phyloP scores from a whole-genome alignment of 2,797 vertebrate species.

The Sphenodon punctatus region DNA sequence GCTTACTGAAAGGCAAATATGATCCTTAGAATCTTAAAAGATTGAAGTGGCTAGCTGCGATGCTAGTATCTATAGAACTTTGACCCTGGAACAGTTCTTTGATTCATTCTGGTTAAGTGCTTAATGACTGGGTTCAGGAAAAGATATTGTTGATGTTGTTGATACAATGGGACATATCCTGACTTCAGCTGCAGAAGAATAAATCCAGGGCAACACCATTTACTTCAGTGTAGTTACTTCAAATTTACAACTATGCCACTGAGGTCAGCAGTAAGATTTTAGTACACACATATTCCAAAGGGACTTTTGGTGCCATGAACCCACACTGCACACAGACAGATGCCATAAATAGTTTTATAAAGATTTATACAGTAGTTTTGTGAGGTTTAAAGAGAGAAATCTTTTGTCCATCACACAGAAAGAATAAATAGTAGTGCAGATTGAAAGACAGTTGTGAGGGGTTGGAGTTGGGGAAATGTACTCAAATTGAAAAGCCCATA shows the following conservation, averaged over 20 bases:
- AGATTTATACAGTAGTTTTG: not conserved
- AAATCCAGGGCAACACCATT: not conserved
- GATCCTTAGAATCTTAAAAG: not conserved
- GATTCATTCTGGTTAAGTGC: not conserved
- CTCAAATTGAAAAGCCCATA: too few species aligned
- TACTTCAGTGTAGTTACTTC: not conserved
- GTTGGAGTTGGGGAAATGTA: not conserved
- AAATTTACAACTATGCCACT: not conserved
- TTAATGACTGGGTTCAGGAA: not conserved
- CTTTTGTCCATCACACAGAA: not conserved
- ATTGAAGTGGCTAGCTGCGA: not conserved
- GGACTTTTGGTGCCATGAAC: not conserved
- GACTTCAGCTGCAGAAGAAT: not conserved
- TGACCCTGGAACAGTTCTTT: not conserved
- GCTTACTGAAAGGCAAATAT: not conserved
- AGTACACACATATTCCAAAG: not conserved
- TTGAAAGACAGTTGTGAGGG: not conserved
- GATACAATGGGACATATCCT: not conserved
- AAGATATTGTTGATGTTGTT: not conserved
- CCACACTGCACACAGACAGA: not conserved
- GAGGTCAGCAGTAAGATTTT: not conserved
- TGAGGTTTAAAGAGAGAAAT: not conserved
- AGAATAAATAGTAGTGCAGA: not conserved
- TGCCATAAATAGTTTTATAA: not conserved
- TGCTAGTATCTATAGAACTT: not conserved